phyloP scores from a whole-genome alignment of 2,113 vertebrate species.

The Ancistrus triradiatus region DNA sequence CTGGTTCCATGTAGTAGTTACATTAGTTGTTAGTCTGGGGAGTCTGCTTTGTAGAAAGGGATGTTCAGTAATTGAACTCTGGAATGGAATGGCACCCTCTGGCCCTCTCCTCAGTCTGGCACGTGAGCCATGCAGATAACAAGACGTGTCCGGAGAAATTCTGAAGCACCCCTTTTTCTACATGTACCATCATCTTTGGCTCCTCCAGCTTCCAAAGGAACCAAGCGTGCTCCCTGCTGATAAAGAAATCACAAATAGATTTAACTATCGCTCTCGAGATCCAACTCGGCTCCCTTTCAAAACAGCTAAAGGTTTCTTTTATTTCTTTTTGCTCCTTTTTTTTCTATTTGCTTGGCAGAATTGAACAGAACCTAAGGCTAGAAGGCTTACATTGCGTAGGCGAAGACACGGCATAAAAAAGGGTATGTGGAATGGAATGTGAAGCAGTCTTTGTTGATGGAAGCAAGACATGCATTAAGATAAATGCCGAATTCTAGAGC shows the following conservation, averaged over 20 bases:
- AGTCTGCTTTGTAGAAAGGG: constrained; percentile 20
- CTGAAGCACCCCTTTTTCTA: constrained; percentile 35
- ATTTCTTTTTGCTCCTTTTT: constrained; percentile 13
- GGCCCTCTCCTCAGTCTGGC: constrained; percentile 18
- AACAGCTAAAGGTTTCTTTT: constrained; percentile 38
- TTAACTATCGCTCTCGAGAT: constrained; percentile 39
- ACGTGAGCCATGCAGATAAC: constrained; percentile 33
- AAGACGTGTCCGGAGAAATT: constrained; percentile 31
- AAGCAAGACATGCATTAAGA: constrained; percentile 51
- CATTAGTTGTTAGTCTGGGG: constrained; percentile 13
- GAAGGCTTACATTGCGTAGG: constrained; percentile 55
- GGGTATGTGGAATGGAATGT: constrained; percentile 52
- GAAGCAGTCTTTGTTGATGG: constrained; percentile 57
- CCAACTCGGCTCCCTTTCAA: constrained; percentile 48
- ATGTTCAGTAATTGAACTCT: constrained; percentile 20
- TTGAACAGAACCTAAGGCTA: constrained; percentile 53
- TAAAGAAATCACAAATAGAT: constrained; percentile 52
- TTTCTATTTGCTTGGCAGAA: constrained; percentile 45
- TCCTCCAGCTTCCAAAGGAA: constrained; percentile 1
- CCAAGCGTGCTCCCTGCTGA: constrained; percentile 48
- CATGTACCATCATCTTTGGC: constrained; percentile 13
- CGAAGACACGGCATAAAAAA: constrained; percentile 48
- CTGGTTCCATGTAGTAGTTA: constrained; percentile 15
- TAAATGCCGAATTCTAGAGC: constrained; percentile 52
- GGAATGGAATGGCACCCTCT: constrained; percentile 27